Evolutionary conservation across 2,113 vertebrate genomes (phyloP).

Genomic region (Sinocyclocheilus grahami): DNA sequence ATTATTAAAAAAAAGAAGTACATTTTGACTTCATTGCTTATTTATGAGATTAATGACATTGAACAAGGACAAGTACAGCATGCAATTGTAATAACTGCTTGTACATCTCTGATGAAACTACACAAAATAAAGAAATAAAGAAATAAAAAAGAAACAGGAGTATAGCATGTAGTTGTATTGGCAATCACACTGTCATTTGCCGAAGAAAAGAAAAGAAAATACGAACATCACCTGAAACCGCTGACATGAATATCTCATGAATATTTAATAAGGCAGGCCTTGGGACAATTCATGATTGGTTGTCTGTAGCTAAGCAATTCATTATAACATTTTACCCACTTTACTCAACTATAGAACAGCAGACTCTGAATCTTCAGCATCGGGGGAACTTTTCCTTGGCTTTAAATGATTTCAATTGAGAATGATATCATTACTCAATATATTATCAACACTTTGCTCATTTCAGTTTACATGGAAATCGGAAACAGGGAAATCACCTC

Average conservation of each 20-base stretch:
- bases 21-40: too few species aligned
- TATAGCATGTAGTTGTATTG: too few species aligned
- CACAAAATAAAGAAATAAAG: too few species aligned
- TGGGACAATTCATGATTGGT: background rate
- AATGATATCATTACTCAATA: background rate
- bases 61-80: background rate
- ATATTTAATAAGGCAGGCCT: background rate
- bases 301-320: background rate
- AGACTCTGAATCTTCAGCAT: background rate
- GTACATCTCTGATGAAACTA: too few species aligned
- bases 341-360: background rate
- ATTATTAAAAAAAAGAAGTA: too few species aligned
- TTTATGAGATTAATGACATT: background rate
- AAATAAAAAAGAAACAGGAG: background rate
- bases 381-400: background rate
- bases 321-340: background rate
- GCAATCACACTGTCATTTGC: background rate
- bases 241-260: background rate
- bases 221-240: background rate
- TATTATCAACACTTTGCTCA: constrained; percentile 7
- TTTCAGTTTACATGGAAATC: background rate
- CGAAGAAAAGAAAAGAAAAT: background rate
- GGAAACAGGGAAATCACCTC: background rate
- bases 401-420: background rate
- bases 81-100: background rate